Evolutionary conservation across 2,888 invertebrate genomes (phyloP), one percentile per base, ranked within the genome.

Genomic region (Eristalinus aeneus): DNA sequence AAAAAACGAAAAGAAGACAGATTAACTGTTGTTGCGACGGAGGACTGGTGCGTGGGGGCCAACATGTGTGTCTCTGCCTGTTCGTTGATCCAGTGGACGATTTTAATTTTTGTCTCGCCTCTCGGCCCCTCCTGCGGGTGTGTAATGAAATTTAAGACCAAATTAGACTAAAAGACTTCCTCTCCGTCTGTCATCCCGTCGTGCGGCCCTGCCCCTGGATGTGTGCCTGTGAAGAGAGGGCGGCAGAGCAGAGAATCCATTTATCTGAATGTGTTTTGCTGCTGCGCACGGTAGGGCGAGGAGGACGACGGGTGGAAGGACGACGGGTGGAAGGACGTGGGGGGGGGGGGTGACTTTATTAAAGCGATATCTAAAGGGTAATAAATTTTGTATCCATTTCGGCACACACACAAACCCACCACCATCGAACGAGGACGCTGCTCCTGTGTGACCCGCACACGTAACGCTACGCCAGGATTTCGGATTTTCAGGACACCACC

Each of bases 331-430:
- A n/a, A n/a, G n/a, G n/a, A n/a, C n/a, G n/a, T 27, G 39, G 39
- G 12, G 12, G 39, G 0, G 27, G 73, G 46, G 74, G 80, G 68
- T 74, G 68, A 74, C 80, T 80, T 80, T 80, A 80, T 80, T 80
- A 80, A 80, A 80, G 74, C 69, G 74, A 56, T 74, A 74, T 80
- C 80, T 80, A 74, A 74, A 80, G 80, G 67, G 67, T 80, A 80
- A 74, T 80, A 80, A 80, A 80, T 80, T 80, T 56, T 68, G 74
- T 80, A 74, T 80, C 74, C 74, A 60, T 72, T 72, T 78, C 39
- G 34, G 1, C 58, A 56, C 10, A 67, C 54, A 22, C 27, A 12
- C 31, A 39, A 2, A 46, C 46, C 46, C 46, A 46, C 46, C 46
- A 27, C 27, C 2, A 27, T 27, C 27, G 27, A n/a, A 11, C 53